Evolutionary conservation across 2,888 invertebrate genomes (phyloP).

Genomic region (Nomada goodeniana): DNA sequence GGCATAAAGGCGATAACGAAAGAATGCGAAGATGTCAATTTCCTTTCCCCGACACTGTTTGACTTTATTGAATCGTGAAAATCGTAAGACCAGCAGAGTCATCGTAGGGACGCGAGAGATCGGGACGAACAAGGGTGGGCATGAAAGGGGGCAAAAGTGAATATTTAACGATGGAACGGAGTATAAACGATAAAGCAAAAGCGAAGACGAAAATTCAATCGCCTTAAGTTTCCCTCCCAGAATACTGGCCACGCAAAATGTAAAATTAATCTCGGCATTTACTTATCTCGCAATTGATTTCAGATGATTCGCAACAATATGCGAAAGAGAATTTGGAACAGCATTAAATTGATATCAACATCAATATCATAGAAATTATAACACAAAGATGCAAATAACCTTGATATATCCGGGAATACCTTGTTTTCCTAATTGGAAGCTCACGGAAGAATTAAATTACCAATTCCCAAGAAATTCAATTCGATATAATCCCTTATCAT

Average conservation of each 20-base stretch:
- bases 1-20: constrained; percentile 27
- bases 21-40: constrained; percentile 25
- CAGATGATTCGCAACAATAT: too few species aligned
- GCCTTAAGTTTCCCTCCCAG: not conserved
- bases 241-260: not conserved
- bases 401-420: too few species aligned
- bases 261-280: not conserved
- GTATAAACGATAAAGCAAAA: not conserved
- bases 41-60: constrained; percentile 13
- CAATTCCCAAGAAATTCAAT: too few species aligned
- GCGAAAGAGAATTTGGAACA: too few species aligned
- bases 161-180: constrained; percentile 13
- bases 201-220: constrained; percentile 13
- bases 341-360: too few species aligned
- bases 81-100: constrained; percentile 18
- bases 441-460: too few species aligned
- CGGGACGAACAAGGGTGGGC: constrained; percentile 14
- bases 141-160: constrained; percentile 10
- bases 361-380: too few species aligned
- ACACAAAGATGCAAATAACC: too few species aligned
- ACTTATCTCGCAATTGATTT: too few species aligned
- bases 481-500: too few species aligned
- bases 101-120: constrained; percentile 21
- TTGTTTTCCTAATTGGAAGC: too few species aligned
- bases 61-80: constrained; percentile 49